Evolutionary conservation across 2,113 vertebrate genomes (phyloP), one percentile per base, ranked within the genome.

Genomic region (Mustela lutreola): DNA sequence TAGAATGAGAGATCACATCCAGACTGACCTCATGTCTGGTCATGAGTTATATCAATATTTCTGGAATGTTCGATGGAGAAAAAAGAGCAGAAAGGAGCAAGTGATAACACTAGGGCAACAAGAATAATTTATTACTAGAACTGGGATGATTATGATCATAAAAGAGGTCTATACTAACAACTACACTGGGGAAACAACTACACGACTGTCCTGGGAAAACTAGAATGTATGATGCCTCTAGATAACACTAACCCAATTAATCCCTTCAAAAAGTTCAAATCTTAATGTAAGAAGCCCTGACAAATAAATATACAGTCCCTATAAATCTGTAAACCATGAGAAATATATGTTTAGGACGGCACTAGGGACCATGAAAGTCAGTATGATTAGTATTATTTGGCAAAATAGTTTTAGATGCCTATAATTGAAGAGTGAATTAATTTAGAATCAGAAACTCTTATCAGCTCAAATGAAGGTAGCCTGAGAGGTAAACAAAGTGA

Each of bases 341-440:
- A 97, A 82, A 63, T 86, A 2, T 16, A 93, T 48, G 15, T 42
- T 92, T 31, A 62, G 39, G 81, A 33, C 10, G 45, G 33, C 6
- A 8, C 1, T 87, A 28, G 15, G 21, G 48, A 78, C 21, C 2
- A 21, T 16, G 22, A 53, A 5, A 4, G 10, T 95, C 65, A 31
- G 3, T 63, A 12, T 58, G 36, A 81, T 63, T 81, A 79, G 62
- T 50, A 48, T 73, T 86, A 48, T 70, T 56, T 56, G 76, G 28
- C 19, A 12, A 75, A 75, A 83, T 84, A 65, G 28, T 92, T 97
- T 62, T 76, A 89, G 33, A 67, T 91, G 21, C 67, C 53, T 88
- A n/a, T 42, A 48, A 71, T 48, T 86, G 28, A 75, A 91, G 48
- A 94, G 85, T 85, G 48, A 82, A 28, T 85, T 75, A 21, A 83